Percentiles rank a stretch among this genome's conserved stretches.
These are phyloP conservation scores for Phalacrocorax carbo DNA, from an alignment of 2,113 vertebrate genomes.

Conservation along the genomic window DNA sequence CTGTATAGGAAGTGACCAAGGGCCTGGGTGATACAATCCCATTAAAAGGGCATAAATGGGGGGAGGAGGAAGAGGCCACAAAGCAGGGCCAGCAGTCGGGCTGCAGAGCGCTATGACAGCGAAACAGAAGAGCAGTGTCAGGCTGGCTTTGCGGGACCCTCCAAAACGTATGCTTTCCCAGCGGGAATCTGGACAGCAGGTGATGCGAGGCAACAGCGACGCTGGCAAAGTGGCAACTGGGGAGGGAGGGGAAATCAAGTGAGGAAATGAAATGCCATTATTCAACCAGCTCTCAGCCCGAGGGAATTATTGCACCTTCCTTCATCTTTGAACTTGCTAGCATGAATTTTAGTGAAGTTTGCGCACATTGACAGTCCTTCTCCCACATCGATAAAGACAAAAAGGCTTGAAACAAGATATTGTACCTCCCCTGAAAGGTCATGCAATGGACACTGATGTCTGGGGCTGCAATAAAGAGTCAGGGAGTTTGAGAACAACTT, in stretches of 20 bases:
- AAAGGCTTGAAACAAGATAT: neutral
- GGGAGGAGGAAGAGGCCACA: neutral
- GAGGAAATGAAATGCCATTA: neutral
- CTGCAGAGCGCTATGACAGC: neutral
- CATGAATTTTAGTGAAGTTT: neutral
- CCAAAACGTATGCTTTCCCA: too few species aligned
- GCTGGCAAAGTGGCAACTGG: neutral
- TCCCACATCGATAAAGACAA: neutral
- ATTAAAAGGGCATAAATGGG: neutral
- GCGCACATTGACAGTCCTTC: neutral
- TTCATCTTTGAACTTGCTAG: neutral
- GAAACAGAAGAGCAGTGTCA: neutral
- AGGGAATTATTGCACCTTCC: neutral
- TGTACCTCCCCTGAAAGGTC: neutral
- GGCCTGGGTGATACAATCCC: too few species aligned
- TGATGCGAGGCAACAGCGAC: neutral
- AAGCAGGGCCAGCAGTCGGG: neutral
- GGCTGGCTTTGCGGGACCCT: neutral
- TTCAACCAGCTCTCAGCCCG: neutral
- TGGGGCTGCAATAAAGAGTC: neutral
- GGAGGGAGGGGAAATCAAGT: neutral
- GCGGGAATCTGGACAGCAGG: neutral
- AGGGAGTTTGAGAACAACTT: neutral
- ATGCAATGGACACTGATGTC: neutral
- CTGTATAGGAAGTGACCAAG: neutral